Evolutionary conservation across 64 coral and sea anemone genomes (phyloP).

Genomic region (Stichodactyla mertensii): DNA sequence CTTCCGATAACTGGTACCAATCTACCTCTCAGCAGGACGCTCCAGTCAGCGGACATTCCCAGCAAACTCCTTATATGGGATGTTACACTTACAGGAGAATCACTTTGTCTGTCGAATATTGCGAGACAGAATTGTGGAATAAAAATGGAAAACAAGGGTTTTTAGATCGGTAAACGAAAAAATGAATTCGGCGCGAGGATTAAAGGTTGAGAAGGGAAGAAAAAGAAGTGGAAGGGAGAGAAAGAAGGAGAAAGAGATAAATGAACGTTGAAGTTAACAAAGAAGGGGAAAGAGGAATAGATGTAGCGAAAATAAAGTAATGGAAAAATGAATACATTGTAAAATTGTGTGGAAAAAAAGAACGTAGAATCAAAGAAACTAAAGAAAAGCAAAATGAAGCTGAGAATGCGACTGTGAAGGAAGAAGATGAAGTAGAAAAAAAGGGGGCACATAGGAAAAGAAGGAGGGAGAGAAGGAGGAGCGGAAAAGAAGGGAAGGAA

Average conservation of each 20-base stretch:
- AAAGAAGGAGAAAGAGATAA: background rate
- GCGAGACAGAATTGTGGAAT: background rate
- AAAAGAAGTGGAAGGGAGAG: background rate
- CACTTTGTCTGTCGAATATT: slow-evolving; percentile 23
- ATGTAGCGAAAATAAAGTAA: background rate
- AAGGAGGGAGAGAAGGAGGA: background rate
- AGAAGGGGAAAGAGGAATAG: background rate
- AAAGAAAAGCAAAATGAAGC: background rate
- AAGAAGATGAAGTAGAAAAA: background rate
- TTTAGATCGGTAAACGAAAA: background rate
- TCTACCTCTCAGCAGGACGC: slow-evolving; percentile 16
- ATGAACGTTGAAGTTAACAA: background rate
- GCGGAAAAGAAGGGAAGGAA: too few species aligned
- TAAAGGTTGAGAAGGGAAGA: background rate
- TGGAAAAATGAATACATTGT: background rate
- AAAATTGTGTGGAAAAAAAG: background rate
- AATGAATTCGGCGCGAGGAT: background rate
- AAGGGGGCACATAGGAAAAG: background rate
- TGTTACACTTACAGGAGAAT: slow-evolving; percentile 46
- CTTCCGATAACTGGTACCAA: slow-evolving; percentile 8
- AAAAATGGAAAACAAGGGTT: background rate
- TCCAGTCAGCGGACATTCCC: background rate
- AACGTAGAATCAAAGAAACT: background rate
- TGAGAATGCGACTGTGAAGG: background rate
- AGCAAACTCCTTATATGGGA: slow-evolving; percentile 27